Conservation (phyloP, 64 coral and sea anemone species). For the Pocillopora damicornis region DNA sequence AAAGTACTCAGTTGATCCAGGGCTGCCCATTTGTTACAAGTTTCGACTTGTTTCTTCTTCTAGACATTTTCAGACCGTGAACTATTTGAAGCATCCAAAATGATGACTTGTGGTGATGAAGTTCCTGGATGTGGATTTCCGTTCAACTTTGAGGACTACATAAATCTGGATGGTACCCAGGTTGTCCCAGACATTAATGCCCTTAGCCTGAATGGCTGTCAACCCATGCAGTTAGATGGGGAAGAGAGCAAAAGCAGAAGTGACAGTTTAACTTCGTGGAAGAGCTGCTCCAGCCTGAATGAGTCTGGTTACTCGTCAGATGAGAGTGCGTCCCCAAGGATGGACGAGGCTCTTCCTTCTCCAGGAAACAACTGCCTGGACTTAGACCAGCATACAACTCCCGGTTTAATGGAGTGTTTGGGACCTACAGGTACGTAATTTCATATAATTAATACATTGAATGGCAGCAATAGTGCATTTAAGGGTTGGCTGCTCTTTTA, state of each 20-base stretch:
- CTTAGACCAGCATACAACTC: constrained; percentile 12
- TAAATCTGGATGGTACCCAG: background rate
- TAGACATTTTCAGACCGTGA: background rate
- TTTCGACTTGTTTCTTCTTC: background rate
- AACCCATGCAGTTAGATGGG: background rate
- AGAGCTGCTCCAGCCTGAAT: constrained; percentile 39
- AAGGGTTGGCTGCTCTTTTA: too few species aligned
- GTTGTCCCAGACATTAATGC: background rate
- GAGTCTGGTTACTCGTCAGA: constrained; percentile 47
- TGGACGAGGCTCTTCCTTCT: constrained; percentile 9
- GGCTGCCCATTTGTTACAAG: background rate
- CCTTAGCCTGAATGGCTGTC: background rate
- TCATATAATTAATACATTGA: too few species aligned
- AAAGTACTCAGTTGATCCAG: too few species aligned
- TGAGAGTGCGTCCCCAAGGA: constrained; percentile 2
- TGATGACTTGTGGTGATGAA: background rate
- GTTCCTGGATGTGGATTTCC: background rate
- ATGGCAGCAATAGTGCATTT: too few species aligned
- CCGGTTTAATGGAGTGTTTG: constrained; percentile 16
- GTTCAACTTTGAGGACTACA: background rate
- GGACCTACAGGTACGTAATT: constrained; percentile 42
- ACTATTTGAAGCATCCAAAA: background rate
- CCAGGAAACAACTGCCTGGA: background rate
- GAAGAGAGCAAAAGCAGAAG: background rate
- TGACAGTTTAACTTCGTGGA: constrained; percentile 32